Conservation (phyloP, 1,140 invertebrate species). For the Trinorchestia longiramus region DNA sequence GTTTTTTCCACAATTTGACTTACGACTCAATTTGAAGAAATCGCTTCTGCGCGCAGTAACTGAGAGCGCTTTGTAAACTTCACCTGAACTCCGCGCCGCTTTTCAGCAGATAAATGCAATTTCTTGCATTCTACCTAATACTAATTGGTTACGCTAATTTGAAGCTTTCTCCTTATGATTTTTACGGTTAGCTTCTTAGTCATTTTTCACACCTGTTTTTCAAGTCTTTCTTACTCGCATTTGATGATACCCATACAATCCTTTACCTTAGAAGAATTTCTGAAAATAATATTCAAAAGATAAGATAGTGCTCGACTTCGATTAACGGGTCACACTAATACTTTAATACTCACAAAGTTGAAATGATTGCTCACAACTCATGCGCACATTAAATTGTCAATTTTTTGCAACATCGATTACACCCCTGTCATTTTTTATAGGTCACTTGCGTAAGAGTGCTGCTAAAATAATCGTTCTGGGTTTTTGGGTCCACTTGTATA, state of each 20-base stretch:
- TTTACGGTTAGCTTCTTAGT: not conserved
- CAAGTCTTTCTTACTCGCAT: not conserved
- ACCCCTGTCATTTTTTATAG: not conserved
- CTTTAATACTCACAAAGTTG: not conserved
- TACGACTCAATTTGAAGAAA: conserved; percentile 38
- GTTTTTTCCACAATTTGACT: not conserved
- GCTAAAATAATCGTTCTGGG: not conserved
- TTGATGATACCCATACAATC: not conserved
- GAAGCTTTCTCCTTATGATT: not conserved
- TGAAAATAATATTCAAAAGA: not conserved
- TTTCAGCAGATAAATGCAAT: not conserved
- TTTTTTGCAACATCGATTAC: not conserved
- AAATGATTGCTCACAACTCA: not conserved
- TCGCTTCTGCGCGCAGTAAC: not conserved
- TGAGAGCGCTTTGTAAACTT: not conserved
- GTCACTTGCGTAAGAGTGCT: not conserved
- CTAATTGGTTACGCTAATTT: not conserved
- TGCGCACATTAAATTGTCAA: not conserved
- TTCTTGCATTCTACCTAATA: not conserved
- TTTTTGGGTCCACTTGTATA: not conserved
- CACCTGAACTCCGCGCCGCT: not conserved
- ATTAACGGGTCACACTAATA: not conserved
- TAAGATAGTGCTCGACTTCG: not conserved
- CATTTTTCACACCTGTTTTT: not conserved
- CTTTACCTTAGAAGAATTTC: not conserved